phyloP scores from a whole-genome alignment of 2,888 invertebrate species.

The Deilephila porcellus region DNA sequence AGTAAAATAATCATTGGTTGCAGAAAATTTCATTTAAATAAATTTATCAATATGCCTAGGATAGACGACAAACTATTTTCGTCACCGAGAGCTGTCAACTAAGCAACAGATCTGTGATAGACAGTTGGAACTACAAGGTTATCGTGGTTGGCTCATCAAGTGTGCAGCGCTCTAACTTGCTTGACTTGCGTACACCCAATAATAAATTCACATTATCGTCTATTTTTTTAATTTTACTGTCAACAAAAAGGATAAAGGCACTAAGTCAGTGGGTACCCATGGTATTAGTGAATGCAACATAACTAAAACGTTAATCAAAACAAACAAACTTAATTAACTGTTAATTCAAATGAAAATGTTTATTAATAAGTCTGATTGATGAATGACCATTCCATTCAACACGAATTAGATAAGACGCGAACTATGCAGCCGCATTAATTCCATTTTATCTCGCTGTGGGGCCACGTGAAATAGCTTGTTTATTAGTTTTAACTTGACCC shows the following conservation, averaged over 20 bases:
- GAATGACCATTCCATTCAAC: conserved; percentile 19
- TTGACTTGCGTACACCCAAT: no score
- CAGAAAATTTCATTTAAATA: no score
- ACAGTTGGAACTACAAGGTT: neutral
- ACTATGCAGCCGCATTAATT: conserved; percentile 38
- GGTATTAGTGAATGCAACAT: no score
- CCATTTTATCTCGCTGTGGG: conserved; percentile 33
- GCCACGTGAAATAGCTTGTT: conserved; percentile 34
- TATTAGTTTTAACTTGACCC: conserved; percentile 45
- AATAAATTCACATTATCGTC: no score
- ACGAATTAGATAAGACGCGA: conserved; percentile 34
- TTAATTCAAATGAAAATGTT: conserved; percentile 1
- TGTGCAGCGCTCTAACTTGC: no score
- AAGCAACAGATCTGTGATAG: neutral
- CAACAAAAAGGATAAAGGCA: no score
- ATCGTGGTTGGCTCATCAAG: neutral
- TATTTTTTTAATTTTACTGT: no score
- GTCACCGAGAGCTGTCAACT: neutral
- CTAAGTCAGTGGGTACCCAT: no score
- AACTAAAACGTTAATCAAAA: neutral
- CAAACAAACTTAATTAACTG: neutral
- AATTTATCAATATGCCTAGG: neutral
- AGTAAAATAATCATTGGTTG: no score
- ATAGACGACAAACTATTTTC: neutral
- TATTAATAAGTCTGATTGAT: conserved; percentile 20